Evolutionary conservation across 92 coral and sea anemone species (phyloP).

Genomic region (Actinernus sp.): DNA sequence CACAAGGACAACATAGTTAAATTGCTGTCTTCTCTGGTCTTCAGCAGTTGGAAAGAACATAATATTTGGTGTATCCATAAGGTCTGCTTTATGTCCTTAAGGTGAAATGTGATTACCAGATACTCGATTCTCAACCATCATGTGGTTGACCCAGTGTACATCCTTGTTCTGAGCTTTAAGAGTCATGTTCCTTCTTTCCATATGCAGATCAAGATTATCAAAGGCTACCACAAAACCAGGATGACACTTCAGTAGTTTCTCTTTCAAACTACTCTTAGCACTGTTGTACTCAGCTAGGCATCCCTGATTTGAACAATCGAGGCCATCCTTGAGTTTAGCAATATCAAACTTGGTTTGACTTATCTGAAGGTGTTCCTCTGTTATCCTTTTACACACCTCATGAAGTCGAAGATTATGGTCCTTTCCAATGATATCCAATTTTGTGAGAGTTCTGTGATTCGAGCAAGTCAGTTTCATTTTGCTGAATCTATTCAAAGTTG

Average conservation of each 20-base stretch:
- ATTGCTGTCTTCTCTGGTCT: constrained; percentile 33
- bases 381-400: constrained; percentile 28
- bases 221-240: constrained; percentile 68
- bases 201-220: constrained; percentile 56
- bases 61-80: constrained; percentile 26
- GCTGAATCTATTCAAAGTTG: constrained; percentile 40
- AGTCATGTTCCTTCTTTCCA: constrained; percentile 68
- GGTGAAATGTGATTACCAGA: constrained; percentile 38
- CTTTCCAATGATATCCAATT: constrained; percentile 49
- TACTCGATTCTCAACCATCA: constrained; percentile 66
- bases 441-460: constrained; percentile 38
- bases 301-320: no score
- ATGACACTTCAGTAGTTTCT: constrained; percentile 40
- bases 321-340: no score
- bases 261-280: constrained; percentile 13
- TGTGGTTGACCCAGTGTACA: constrained; percentile 72
- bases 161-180: constrained; percentile 49
- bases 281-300: constrained; percentile 8
- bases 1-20: constrained; percentile 26
- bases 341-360: no score
- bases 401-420: constrained; percentile 37
- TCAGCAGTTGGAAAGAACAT: constrained; percentile 32
- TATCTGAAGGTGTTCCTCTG: constrained; percentile 3
- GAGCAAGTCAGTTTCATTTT: constrained; percentile 59
- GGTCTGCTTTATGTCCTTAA: constrained; percentile 19